Evolutionary conservation across 2,888 invertebrate genomes (phyloP).

Genomic region (Sarcophaga carnaria): DNA sequence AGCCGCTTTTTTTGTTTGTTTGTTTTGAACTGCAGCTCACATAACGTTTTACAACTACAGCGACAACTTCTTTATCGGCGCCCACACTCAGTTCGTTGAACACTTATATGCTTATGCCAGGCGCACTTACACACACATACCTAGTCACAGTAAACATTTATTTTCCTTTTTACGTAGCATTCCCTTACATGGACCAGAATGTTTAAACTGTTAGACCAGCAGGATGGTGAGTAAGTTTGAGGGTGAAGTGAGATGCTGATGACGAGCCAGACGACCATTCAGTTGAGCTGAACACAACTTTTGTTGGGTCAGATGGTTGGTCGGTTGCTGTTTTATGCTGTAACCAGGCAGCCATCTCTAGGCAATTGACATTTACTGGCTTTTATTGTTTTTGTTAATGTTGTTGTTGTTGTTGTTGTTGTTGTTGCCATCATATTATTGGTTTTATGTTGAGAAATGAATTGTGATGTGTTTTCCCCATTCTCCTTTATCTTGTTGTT

Average conservation of each 20-base stretch:
- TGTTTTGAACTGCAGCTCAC: neutral
- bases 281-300: too few relatives aligned
- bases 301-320: neutral
- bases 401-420: constrained; percentile 2
- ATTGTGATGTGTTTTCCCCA: neutral
- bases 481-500: neutral
- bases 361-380: constrained; percentile 63
- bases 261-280: too few relatives aligned
- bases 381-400: constrained; percentile 33
- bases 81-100: neutral
- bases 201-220: neutral
- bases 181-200: neutral
- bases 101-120: neutral
- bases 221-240: neutral
- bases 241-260: too few relatives aligned
- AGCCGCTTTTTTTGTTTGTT: constrained; percentile 5
- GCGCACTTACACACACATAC: neutral
- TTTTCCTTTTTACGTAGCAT: neutral
- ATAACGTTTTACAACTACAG: neutral
- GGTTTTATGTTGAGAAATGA: neutral
- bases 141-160: neutral
- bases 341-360: constrained; percentile 42
- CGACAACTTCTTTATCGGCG: neutral
- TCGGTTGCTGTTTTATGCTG: neutral
- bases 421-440: constrained; percentile 1